Evolutionary conservation across 2,888 invertebrate genomes (phyloP).

Genomic region (Chymomyza amoena): DNA sequence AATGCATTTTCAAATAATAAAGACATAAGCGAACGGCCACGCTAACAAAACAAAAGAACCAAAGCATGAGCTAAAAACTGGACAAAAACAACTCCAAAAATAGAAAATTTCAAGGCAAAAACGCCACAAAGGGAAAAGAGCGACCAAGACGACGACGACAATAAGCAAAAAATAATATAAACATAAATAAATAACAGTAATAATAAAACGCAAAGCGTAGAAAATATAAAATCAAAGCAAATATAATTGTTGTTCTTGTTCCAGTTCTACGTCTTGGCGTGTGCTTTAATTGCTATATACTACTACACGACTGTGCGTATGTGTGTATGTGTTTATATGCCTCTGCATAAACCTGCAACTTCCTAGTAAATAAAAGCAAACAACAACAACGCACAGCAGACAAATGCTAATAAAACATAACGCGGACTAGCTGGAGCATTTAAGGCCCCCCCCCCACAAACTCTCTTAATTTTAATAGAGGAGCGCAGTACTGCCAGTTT

Average conservation of each 20-base stretch:
- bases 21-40: not conserved
- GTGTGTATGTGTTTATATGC: not conserved
- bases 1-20: not conserved
- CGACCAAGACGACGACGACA: not conserved
- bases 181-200: not conserved
- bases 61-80: not conserved
- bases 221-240: not conserved
- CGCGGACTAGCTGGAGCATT: not conserved
- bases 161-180: constrained; percentile 9
- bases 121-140: not conserved
- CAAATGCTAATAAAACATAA: too few relatives aligned
- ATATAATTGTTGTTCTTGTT: not conserved
- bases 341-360: not conserved
- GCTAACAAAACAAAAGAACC: constrained; percentile 2
- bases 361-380: not conserved
- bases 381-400: not conserved
- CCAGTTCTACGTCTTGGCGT: not conserved
- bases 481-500: too few relatives aligned
- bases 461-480: too few relatives aligned
- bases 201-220: not conserved
- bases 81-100: not conserved
- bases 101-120: not conserved
- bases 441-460: too few relatives aligned
- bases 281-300: not conserved
- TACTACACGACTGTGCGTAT: not conserved